Percentiles rank a stretch among this genome's conserved stretches.
Conservation (phyloP, 2,888 invertebrate genomes). For the Dione juno region DNA sequence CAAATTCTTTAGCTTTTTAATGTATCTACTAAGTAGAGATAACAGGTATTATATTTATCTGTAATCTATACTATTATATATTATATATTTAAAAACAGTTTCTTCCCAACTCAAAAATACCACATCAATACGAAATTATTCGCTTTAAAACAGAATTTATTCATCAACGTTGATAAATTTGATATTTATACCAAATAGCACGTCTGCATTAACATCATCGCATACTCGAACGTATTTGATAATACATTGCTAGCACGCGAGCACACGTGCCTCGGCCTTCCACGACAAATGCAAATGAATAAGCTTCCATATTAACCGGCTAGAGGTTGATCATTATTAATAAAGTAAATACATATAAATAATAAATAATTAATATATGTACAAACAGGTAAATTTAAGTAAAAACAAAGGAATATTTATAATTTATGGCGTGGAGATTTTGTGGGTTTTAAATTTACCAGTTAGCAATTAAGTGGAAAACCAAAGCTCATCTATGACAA, state of each 20-base stretch:
- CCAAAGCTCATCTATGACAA: constrained; percentile 8
- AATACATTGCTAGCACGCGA: constrained; percentile 75
- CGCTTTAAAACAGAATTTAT: no score
- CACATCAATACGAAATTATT: no score
- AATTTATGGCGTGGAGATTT: background rate
- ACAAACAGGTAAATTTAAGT: background rate
- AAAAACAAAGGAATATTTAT: background rate
- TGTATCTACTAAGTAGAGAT: no score
- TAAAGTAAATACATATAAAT: background rate
- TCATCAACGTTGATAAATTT: background rate
- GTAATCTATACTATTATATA: no score
- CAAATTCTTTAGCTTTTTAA: no score
- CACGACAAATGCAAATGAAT: constrained; percentile 81
- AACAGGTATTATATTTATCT: no score
- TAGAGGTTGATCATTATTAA: constrained; percentile 58
- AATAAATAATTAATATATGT: background rate
- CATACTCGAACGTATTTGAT: constrained; percentile 59
- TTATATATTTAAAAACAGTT: no score
- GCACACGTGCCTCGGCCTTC: constrained; percentile 68
- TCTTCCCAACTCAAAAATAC: no score
- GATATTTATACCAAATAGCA: constrained; percentile 41
- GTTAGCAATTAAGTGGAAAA: constrained; percentile 14
- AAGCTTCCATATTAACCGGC: constrained; percentile 68
- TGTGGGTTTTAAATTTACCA: background rate
- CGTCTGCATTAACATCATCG: constrained; percentile 51